Evolutionary conservation across 2,888 invertebrate genomes (phyloP).

Genomic region (Teinopalpus imperialis): DNA sequence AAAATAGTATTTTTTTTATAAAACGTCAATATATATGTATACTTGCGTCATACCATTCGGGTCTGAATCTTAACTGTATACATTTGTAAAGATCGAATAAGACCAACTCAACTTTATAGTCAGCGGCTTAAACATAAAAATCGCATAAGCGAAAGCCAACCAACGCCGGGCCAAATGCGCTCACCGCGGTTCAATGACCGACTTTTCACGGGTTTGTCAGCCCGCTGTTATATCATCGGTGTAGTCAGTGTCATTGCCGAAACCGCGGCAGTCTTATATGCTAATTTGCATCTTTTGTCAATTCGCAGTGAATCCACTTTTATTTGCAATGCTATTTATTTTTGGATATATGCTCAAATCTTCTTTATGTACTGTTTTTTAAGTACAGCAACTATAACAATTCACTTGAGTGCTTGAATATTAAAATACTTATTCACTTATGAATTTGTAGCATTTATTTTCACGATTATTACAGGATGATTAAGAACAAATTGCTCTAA

Average conservation of each 20-base stretch:
- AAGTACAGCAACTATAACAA: too few relatives aligned
- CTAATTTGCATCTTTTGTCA: conserved; percentile 61
- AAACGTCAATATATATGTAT: conserved; percentile 12
- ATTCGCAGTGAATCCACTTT: conserved; percentile 51
- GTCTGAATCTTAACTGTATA: conserved; percentile 57
- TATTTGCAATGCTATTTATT: conserved; percentile 39
- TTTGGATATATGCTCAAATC: conserved; percentile 32
- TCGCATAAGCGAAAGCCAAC: conserved; percentile 67
- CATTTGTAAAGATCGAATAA: conserved; percentile 39
- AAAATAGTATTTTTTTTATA: too few relatives aligned
- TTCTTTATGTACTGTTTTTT: conserved; percentile 26
- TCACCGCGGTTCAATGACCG: conserved; percentile 77
- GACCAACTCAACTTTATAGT: conserved; percentile 58
- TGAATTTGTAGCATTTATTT: too few relatives aligned
- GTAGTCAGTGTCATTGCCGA: conserved; percentile 82
- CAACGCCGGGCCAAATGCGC: conserved; percentile 54
- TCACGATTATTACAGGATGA: too few relatives aligned
- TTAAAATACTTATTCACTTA: too few relatives aligned
- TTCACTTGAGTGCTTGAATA: too few relatives aligned
- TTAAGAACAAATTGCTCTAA: too few relatives aligned
- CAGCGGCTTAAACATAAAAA: conserved; percentile 57
- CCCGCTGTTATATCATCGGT: conserved; percentile 80
- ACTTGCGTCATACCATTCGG: conserved; percentile 46
- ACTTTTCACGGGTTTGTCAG: conserved; percentile 82
- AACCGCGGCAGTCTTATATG: conserved; percentile 53